phyloP scores from a whole-genome alignment of 2,113 vertebrate genomes.

The Dicrurus megarhynchus region DNA sequence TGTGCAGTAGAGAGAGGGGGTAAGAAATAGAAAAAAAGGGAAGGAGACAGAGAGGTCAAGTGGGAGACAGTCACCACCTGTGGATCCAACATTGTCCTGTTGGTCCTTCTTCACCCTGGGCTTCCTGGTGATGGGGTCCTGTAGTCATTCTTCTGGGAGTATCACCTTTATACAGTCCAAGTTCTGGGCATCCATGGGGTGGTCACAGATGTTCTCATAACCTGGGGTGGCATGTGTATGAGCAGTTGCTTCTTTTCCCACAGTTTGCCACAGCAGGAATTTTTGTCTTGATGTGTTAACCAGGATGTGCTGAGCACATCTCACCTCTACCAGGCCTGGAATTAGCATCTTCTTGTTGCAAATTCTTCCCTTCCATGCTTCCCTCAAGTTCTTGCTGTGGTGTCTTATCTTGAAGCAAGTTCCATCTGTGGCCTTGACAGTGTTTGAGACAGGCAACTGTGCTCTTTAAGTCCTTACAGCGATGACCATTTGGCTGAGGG shows the following conservation, averaged over 20 bases:
- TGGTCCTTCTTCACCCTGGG: background rate
- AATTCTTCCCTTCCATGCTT: background rate
- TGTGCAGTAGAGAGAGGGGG: background rate
- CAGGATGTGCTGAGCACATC: background rate
- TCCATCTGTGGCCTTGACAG: background rate
- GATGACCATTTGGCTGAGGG: background rate
- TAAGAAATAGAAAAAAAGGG: background rate
- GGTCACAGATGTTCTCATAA: background rate
- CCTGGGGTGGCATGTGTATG: too few relatives aligned
- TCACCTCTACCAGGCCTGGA: background rate
- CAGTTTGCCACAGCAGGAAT: background rate
- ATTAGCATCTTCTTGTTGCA: background rate
- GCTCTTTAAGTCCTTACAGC: background rate
- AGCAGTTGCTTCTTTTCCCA: background rate
- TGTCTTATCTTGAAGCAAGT: background rate
- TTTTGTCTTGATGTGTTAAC: background rate
- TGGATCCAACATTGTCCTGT: background rate
- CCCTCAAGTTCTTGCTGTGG: background rate
- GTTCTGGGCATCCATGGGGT: background rate
- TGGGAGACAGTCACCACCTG: background rate
- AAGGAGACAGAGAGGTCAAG: background rate
- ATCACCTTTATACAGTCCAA: background rate
- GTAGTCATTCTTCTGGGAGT: fast-evolving
- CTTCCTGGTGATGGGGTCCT: background rate
- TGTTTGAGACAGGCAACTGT: background rate